A percentile compares a stretch with the other conserved stretches of the same genome.
Conservation (phyloP, 2,797 vertebrate species). For the Enteromius viviparus region DNA sequence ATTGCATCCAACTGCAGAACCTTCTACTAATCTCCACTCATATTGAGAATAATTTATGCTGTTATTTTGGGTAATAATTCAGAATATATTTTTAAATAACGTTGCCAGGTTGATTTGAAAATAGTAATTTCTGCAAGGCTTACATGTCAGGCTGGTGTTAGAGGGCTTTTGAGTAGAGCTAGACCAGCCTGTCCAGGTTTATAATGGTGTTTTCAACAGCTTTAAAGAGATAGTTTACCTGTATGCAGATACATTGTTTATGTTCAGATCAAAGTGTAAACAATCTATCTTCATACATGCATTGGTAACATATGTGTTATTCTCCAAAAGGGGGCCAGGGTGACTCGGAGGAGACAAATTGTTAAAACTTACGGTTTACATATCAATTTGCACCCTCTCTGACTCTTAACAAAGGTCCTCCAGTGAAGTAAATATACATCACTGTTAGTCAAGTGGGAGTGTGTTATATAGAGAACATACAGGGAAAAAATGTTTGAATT, state of each 20-base stretch:
- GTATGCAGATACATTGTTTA: too few species aligned
- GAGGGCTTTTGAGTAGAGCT: neutral
- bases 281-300: too few species aligned
- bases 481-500: neutral
- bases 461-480: neutral
- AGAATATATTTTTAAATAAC: neutral
- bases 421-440: conserved; percentile 1
- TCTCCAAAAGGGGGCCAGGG: too few species aligned
- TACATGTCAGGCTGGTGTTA: neutral
- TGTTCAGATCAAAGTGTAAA: too few species aligned
- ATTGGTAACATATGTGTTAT: too few species aligned
- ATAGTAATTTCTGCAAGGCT: neutral
- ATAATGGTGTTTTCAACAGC: neutral
- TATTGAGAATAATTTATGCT: neutral
- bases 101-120: neutral
- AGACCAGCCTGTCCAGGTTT: neutral
- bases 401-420: neutral
- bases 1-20: neutral
- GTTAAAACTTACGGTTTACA: neutral
- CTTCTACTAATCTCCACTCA: conserved; percentile 35
- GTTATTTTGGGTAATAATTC: neutral
- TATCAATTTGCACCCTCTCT: neutral
- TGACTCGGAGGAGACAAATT: too few species aligned
- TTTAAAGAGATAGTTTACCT: neutral
- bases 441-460: neutral